A percentile compares a stretch with the other conserved stretches of the same genome.
These are phyloP conservation scores for Cephus nigrinus DNA, from an alignment of 2,888 invertebrate species.

Conservation along the genomic window DNA sequence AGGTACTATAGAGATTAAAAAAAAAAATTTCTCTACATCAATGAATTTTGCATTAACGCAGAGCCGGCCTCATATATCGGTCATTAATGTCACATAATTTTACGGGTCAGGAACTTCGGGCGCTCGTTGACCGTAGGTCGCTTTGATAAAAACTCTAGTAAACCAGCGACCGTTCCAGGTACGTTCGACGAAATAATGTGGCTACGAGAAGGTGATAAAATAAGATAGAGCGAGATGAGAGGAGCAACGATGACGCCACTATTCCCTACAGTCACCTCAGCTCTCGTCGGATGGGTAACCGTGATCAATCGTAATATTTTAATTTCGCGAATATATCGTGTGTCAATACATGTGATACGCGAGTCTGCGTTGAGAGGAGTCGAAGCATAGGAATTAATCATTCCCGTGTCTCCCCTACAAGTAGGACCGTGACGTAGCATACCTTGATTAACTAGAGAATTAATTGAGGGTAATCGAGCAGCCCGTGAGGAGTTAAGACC, in stretches of 20 bases:
- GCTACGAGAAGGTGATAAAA: not conserved
- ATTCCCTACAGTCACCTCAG: not conserved
- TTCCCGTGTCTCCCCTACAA: slow-evolving; percentile 41
- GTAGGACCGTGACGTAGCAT: slow-evolving; percentile 43
- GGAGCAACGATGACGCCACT: not conserved
- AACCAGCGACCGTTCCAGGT: not conserved
- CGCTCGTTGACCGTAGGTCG: not conserved
- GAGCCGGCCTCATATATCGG: slow-evolving; percentile 19
- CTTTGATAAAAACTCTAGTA: not conserved
- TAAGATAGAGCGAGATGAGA: not conserved
- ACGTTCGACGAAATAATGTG: not conserved
- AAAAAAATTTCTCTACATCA: slow-evolving; percentile 8
- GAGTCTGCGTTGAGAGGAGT: slow-evolving; percentile 29
- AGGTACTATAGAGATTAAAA: not conserved
- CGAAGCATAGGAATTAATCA: slow-evolving; percentile 46
- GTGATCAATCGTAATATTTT: not conserved
- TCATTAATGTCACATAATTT: slow-evolving; percentile 41
- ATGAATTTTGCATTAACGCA: not conserved
- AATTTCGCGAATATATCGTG: not conserved
- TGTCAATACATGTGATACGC: not conserved
- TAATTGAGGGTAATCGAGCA: slow-evolving; percentile 49
- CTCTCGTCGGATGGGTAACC: not conserved
- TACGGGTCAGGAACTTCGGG: slow-evolving; percentile 18
- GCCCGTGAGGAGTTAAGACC: slow-evolving; percentile 37
- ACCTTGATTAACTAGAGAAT: slow-evolving; percentile 49